Evolutionary conservation across 2,888 invertebrate genomes (phyloP), one percentile per base, ranked within the genome.

Genomic region (Pyrrhosoma nymphula): DNA sequence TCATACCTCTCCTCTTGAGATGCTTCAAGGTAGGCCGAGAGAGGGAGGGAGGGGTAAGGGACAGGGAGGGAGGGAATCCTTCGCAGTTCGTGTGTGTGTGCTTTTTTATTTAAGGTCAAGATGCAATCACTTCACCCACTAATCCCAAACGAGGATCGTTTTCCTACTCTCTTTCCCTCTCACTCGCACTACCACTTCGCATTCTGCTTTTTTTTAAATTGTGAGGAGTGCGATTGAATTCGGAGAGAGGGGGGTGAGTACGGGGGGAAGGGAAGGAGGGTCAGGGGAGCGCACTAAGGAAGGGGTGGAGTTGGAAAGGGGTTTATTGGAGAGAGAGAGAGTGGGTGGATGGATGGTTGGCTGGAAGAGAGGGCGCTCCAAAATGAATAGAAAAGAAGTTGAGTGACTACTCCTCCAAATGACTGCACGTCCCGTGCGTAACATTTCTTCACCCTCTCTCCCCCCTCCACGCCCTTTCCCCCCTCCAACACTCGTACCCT

Each of bases 51-150:
- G 35, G 75, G 12, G 30, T 14, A 47, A 47, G 47, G 47, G 47
- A 8, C 47, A 8, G 47, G 47, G 47, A 47, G 47, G 8, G n/a
- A n/a, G 47, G 8, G 47, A n/a, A 69, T 82, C 82, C 82, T 82
- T 82, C 16, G 82, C 82, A 82, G 12, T 82, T 82, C 3, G 82
- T 16, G 82, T 4, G 30, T 35, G 82, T 82, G 82, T 16, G 69
- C 12, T 82, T 82, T 35, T 82, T 82, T 82, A 82, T 82, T 82
- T 82, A 82, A 82, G 93, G 93, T 93, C 93, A 93, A 93, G 93
- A 93, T 69, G 93, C 75, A 93, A 93, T 93, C 93, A 69, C 93
- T 93, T 93, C 63, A 69, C 47, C 93, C 93, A 26, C 69, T 93
- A 93, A 93, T 93, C 69, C 69, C 47, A 69, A 69, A 47, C 93